Conservation (phyloP, 2,888 invertebrate species). For the Allacma fusca region DNA sequence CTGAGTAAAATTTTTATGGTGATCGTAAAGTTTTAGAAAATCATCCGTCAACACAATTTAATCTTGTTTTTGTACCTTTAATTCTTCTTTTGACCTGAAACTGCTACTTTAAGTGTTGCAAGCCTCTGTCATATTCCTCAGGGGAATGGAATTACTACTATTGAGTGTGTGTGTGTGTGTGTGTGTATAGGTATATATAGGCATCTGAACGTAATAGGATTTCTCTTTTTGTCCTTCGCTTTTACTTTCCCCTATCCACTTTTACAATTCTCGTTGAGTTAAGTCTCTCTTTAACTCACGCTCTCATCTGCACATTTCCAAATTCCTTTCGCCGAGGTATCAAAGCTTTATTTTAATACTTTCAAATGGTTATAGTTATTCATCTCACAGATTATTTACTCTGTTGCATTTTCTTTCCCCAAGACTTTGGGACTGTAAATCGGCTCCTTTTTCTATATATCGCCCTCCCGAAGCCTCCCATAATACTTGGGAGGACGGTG, state of each 20-base stretch:
- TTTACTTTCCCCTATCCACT: not conserved
- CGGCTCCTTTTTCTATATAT: no score
- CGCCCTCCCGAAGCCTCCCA: no score
- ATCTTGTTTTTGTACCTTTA: constrained; percentile 8
- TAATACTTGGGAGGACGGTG: not conserved
- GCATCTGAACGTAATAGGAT: not conserved
- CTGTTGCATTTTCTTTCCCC: no score
- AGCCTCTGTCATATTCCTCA: not conserved
- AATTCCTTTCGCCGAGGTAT: not conserved
- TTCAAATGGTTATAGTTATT: not conserved
- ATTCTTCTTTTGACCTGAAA: constrained; percentile 11
- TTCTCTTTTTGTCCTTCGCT: not conserved
- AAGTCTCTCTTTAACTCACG: not conserved
- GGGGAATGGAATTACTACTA: not conserved
- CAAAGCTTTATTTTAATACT: not conserved
- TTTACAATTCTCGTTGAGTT: constrained; percentile 4
- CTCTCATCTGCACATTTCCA: no score
- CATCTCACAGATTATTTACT: no score
- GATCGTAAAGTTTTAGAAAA: no score
- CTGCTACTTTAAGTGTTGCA: not conserved
- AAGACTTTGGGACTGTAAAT: no score
- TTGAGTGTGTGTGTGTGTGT: no score
- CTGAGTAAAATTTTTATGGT: no score
- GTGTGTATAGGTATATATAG: not conserved
- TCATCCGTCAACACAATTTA: not conserved